Conservation (phyloP, 2,888 invertebrate genomes). For the Sinhomidia bicolor region DNA sequence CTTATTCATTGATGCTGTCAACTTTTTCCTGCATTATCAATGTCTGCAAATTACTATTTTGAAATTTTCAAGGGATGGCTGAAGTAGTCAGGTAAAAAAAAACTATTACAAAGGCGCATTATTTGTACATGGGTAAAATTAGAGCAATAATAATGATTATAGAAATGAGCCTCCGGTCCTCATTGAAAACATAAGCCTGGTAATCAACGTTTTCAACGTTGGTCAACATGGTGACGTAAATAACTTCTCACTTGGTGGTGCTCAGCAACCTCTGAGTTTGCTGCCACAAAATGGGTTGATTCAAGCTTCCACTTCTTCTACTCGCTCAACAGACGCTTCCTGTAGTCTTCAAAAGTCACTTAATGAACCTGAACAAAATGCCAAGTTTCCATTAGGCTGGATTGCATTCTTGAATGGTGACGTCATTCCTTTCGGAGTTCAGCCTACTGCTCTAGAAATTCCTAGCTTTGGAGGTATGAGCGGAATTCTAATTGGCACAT, state of each 20-base stretch:
- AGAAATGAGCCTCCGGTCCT: conserved; percentile 66
- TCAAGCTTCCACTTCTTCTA: neutral
- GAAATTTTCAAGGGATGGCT: conserved; percentile 43
- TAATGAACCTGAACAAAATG: conserved; percentile 2
- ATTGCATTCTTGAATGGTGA: conserved; percentile 38
- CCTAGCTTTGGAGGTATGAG: conserved; percentile 61
- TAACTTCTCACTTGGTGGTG: too few species aligned
- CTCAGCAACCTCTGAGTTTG: neutral
- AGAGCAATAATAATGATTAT: neutral
- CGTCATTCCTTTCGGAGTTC: conserved; percentile 57
- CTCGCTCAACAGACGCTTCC: conserved; percentile 4
- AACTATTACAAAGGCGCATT: neutral
- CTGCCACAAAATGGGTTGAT: neutral
- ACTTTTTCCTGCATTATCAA: neutral
- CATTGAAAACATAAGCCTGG: conserved; percentile 64
- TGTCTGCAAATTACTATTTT: conserved; percentile 2
- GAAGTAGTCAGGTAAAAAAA: conserved; percentile 54
- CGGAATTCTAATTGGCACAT: too few species aligned
- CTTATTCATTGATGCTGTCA: neutral
- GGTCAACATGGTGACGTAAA: neutral
- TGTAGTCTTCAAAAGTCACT: neutral
- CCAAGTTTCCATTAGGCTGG: conserved; percentile 54
- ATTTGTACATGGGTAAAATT: neutral
- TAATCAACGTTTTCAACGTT: conserved; percentile 63
- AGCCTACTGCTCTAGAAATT: conserved; percentile 39